phyloP scores from a whole-genome alignment of 2,113 vertebrate genomes.

The Tretioscincus oriximinensis region DNA sequence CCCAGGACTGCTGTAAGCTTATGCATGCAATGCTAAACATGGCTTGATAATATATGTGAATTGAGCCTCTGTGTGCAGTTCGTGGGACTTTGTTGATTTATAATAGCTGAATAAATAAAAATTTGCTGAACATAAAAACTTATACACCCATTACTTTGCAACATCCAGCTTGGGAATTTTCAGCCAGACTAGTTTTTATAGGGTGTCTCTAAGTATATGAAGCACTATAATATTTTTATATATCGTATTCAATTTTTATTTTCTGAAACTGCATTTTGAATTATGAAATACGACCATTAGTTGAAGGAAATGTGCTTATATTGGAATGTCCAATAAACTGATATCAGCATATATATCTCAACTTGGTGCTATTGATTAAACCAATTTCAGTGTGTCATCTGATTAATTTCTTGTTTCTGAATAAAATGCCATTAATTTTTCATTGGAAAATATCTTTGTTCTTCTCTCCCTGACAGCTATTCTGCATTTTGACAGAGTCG shows the following conservation, averaged over 20 bases:
- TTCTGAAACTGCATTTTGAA: neutral
- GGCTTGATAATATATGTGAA: neutral
- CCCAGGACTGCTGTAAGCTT: neutral
- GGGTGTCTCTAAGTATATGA: neutral
- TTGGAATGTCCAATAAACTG: conserved; percentile 30
- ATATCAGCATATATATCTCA: conserved; percentile 1
- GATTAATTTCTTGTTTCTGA: conserved; percentile 8
- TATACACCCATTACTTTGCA: conserved; percentile 3
- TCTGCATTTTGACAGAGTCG: conserved; percentile 4
- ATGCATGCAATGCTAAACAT: neutral
- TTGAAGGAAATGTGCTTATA: conserved; percentile 35
- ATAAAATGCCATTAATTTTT: conserved; percentile 26
- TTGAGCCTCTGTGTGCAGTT: neutral
- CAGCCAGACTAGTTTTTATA: conserved; percentile 1
- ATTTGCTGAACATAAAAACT: conserved; percentile 21
- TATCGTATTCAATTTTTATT: conserved; percentile 18
- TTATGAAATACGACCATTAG: neutral
- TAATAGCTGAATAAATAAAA: conserved; percentile 15
- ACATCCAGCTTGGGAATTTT: conserved; percentile 28
- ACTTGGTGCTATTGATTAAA: neutral
- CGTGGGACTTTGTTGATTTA: conserved; percentile 33
- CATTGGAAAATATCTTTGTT: conserved; percentile 20
- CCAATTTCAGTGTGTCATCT: conserved; percentile 20
- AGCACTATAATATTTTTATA: conserved; percentile 1
- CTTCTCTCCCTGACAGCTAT: conserved; percentile 35